Conservation (phyloP, 2,113 vertebrate genomes). For the Oreochromis aureus region DNA sequence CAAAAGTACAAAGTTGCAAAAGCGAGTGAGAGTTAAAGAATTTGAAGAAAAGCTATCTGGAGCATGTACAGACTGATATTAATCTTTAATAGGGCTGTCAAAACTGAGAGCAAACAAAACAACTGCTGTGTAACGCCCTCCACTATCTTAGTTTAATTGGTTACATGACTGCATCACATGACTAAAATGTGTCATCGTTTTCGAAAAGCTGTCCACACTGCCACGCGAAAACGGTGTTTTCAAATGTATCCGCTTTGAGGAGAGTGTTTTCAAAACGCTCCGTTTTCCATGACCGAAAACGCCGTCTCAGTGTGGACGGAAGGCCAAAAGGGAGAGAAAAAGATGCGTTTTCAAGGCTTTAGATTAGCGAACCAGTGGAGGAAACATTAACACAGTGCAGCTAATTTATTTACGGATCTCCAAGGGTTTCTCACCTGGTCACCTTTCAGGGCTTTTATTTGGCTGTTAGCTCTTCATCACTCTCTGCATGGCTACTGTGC, state of each 20-base stretch:
- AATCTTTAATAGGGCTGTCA: neutral
- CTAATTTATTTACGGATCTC: neutral
- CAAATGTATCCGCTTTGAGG: neutral
- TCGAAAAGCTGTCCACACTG: neutral
- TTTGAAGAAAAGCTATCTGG: too few relatives aligned
- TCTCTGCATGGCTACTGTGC: neutral
- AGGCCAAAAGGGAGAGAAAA: neutral
- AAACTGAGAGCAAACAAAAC: too few relatives aligned
- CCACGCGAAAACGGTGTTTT: accelerated
- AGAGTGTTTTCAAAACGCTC: neutral
- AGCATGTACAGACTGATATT: too few relatives aligned
- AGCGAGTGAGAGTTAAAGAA: too few relatives aligned
- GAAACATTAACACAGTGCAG: neutral
- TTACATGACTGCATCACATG: neutral
- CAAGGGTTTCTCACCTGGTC: neutral
- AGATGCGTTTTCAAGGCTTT: neutral
- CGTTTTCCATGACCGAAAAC: neutral
- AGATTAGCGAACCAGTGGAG: neutral
- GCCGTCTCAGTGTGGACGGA: neutral
- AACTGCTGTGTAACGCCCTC: neutral
- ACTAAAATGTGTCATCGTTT: neutral
- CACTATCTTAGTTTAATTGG: neutral
- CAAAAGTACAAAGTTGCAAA: too few relatives aligned
- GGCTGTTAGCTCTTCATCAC: neutral
- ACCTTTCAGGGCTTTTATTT: neutral